phyloP scores from a whole-genome alignment of 2,888 invertebrate genomes.

The Apoderus coryli region DNA sequence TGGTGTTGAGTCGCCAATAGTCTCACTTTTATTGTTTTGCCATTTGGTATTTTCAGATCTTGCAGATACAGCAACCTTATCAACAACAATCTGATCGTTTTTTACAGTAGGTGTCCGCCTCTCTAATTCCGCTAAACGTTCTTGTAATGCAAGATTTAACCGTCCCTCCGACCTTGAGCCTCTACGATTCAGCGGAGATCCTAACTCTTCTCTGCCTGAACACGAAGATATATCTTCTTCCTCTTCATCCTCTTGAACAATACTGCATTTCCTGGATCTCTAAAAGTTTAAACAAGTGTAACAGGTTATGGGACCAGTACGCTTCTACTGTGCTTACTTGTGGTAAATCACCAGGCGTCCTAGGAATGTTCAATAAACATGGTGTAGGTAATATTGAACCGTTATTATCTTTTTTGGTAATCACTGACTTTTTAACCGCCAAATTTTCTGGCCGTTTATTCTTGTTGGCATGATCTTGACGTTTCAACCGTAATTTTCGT shows the following conservation, averaged over 20 bases:
- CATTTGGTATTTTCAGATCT: slow-evolving; percentile 18
- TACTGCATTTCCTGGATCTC: slow-evolving; percentile 76
- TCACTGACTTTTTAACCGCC: slow-evolving; percentile 28
- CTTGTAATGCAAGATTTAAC: slow-evolving; percentile 53
- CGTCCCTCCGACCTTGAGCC: slow-evolving; percentile 72
- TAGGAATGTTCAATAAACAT: slow-evolving; percentile 42
- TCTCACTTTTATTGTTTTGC: slow-evolving; percentile 27
- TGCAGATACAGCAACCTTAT: too few species aligned
- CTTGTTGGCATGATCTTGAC: slow-evolving; percentile 46
- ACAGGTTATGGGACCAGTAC: too few species aligned
- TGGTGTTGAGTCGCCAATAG: slow-evolving; percentile 20
- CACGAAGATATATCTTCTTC: slow-evolving; percentile 58
- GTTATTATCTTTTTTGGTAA: slow-evolving; percentile 24
- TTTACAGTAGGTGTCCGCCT: slow-evolving; percentile 30
- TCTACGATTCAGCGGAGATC: slow-evolving; percentile 43
- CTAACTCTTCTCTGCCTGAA: slow-evolving; percentile 42
- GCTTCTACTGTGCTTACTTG: too few species aligned
- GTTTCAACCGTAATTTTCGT: slow-evolving; percentile 66
- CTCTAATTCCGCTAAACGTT: slow-evolving; percentile 41
- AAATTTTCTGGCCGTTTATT: slow-evolving; percentile 30
- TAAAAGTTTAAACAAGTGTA: too few species aligned
- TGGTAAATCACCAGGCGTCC: slow-evolving; percentile 53
- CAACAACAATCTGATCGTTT: slow-evolving; percentile 22
- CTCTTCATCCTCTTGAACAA: slow-evolving; percentile 86
- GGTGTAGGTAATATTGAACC: slow-evolving; percentile 23